A percentile compares a stretch with the other conserved stretches of the same genome.
Evolutionary conservation across 2,888 invertebrate species (phyloP).

Genomic region (Macaria notata): DNA sequence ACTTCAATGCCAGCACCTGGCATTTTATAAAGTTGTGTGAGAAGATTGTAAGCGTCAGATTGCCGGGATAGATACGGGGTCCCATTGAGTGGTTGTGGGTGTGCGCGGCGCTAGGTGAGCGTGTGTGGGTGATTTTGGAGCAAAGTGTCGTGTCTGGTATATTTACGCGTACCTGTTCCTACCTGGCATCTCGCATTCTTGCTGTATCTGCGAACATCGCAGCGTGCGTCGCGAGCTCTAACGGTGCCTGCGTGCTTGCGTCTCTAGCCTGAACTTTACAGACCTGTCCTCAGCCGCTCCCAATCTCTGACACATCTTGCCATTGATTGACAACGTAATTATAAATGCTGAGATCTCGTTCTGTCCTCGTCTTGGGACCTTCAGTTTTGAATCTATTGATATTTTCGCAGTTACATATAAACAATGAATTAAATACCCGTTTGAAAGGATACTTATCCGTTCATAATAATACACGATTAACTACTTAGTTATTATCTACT

Average conservation of each 20-base stretch:
- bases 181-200: conserved; percentile 72
- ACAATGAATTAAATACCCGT: conserved; percentile 25
- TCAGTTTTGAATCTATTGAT: conserved; percentile 35
- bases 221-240: conserved; percentile 50
- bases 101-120: conserved; percentile 6
- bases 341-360: conserved; percentile 55
- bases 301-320: conserved; percentile 46
- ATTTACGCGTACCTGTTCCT: conserved; percentile 55
- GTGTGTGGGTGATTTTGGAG: conserved; percentile 29
- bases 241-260: conserved; percentile 59
- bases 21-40: conserved; percentile 12
- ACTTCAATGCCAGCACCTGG: conserved; percentile 15
- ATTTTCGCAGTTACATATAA: conserved; percentile 27
- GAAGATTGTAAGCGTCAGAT: neutral
- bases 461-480: conserved; percentile 16
- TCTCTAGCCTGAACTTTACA: conserved; percentile 48
- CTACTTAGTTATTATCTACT: conserved; percentile 22
- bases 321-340: conserved; percentile 67
- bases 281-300: conserved; percentile 55
- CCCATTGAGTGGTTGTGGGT: conserved; percentile 7
- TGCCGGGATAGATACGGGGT: conserved; percentile 3
- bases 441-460: conserved; percentile 20
- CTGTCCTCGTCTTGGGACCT: conserved; percentile 29
- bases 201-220: conserved; percentile 68
- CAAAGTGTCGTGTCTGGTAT: conserved; percentile 26